Conservation (phyloP, 2,888 invertebrate genomes). For the Pogonocherus hispidulus region DNA sequence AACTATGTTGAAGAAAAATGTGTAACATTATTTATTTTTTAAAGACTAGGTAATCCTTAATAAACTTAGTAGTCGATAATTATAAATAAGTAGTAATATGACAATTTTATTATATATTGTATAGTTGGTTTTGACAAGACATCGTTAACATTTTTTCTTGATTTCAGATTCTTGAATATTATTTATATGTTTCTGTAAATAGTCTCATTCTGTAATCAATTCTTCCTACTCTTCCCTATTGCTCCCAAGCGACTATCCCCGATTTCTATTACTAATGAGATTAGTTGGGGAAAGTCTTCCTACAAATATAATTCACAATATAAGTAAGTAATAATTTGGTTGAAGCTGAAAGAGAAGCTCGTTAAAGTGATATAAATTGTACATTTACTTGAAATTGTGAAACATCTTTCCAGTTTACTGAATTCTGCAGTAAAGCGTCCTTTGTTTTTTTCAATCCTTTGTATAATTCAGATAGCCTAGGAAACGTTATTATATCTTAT, state of each 20-base stretch:
- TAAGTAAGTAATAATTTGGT: background rate
- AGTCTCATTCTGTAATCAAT: background rate
- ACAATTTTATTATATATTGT: too few relatives aligned
- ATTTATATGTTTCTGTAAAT: background rate
- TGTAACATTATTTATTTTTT: too few relatives aligned
- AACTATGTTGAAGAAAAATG: too few relatives aligned
- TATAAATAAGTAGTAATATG: too few relatives aligned
- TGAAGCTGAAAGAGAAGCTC: background rate
- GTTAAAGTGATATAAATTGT: conserved; percentile 1
- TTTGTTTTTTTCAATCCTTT: background rate
- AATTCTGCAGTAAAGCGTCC: background rate
- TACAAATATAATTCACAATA: background rate
- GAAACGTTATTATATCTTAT: background rate
- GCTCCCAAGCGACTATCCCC: background rate
- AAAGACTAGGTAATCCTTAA: too few relatives aligned
- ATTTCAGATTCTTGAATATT: too few relatives aligned
- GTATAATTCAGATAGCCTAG: background rate
- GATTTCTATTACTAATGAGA: background rate
- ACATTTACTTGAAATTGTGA: background rate
- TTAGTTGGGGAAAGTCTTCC: background rate
- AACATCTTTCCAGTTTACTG: background rate
- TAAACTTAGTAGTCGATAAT: too few relatives aligned
- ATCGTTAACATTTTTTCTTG: too few relatives aligned
- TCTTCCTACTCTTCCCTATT: background rate
- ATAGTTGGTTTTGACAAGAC: too few relatives aligned